These are phyloP conservation scores for Epizoanthus illoricatus DNA, from an alignment of 92 coral and sea anemone genomes.

Conservation along the genomic window DNA sequence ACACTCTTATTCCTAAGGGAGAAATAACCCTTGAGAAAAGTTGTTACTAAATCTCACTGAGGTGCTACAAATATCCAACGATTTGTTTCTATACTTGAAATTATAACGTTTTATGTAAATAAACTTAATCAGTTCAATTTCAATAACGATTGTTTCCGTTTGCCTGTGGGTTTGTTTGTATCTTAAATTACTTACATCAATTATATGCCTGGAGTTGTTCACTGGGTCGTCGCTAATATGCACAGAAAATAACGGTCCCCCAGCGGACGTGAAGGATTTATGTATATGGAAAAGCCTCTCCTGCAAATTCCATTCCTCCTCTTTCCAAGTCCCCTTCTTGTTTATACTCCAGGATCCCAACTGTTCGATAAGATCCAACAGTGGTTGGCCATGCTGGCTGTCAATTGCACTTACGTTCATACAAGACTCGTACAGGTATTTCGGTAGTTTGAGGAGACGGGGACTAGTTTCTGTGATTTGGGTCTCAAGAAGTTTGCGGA, in stretches of 20 bases:
- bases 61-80: no score
- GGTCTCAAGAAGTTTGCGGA: slow-evolving; percentile 68
- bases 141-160: no score
- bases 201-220: slow-evolving; percentile 85
- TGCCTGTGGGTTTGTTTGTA: background rate
- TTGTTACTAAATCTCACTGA: no score
- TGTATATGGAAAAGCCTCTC: slow-evolving; percentile 76
- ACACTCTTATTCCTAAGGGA: no score
- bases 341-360: slow-evolving; percentile 77
- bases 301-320: slow-evolving; percentile 73
- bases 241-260: slow-evolving; percentile 93
- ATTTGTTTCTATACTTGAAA: no score
- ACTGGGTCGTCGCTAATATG: slow-evolving; percentile 95
- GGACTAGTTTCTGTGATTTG: slow-evolving; percentile 47
- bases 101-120: no score
- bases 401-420: slow-evolving; percentile 77
- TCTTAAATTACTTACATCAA: slow-evolving; percentile 76
- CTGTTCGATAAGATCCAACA: slow-evolving; percentile 71
- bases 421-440: slow-evolving; percentile 81
- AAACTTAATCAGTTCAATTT: no score
- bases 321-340: slow-evolving; percentile 69
- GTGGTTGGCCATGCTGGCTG: slow-evolving; percentile 62
- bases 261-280: slow-evolving; percentile 84
- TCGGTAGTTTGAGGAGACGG: slow-evolving; percentile 69
- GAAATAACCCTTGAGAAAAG: no score